Percentiles rank a stretch among this genome's conserved stretches.
phyloP scores from a whole-genome alignment of 2,888 invertebrate species.

The Cephus pygmeus region DNA sequence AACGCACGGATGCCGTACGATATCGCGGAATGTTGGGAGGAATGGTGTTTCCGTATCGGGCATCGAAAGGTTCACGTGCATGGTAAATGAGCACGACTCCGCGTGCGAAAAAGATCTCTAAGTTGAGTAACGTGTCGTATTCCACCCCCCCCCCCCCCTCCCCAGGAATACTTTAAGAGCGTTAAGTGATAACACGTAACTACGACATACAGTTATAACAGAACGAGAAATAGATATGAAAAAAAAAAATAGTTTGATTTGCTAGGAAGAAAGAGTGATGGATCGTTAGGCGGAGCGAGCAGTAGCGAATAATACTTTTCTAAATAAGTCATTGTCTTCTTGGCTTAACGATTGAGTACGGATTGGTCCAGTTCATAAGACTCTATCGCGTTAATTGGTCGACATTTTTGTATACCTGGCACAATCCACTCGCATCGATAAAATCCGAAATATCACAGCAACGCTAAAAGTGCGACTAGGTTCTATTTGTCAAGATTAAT shows the following conservation, averaged over 20 bases:
- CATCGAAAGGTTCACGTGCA: conserved; percentile 11
- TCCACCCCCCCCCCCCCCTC: not conserved
- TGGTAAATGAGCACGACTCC: conserved; percentile 5
- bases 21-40: conserved; percentile 13
- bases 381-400: not conserved
- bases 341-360: not conserved
- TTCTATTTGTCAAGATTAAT: not conserved
- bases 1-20: conserved; percentile 14
- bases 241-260: conserved; percentile 6
- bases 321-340: not conserved
- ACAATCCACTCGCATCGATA: not conserved
- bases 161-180: conserved; percentile 8
- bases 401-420: not conserved
- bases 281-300: not conserved
- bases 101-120: conserved; percentile 2
- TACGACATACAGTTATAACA: conserved; percentile 17
- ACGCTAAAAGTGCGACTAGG: not conserved
- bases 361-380: not conserved
- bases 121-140: not conserved
- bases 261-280: not conserved
- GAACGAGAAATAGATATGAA: conserved; percentile 4
- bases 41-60: conserved; percentile 18
- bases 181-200: conserved; percentile 18
- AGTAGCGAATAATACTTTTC: not conserved
- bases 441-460: conserved; percentile 9